These are phyloP conservation scores for Autographa pulchrina DNA, from an alignment of 2,888 invertebrate species.

Conservation along the genomic window DNA sequence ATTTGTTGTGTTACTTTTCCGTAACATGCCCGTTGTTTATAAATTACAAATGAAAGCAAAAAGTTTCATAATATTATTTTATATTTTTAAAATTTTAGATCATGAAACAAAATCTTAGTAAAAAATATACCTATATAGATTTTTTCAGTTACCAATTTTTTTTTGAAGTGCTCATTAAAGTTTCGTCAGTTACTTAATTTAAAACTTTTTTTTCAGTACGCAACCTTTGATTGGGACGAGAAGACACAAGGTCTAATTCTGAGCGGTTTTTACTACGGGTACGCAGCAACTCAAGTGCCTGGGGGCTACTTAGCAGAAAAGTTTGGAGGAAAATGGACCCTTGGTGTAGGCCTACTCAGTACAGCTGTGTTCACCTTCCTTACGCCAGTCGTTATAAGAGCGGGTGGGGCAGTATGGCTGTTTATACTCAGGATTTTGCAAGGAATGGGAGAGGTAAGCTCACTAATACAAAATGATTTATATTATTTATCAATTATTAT, in stretches of 20 bases:
- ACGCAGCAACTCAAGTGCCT: slow-evolving; percentile 95
- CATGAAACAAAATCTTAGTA: no score
- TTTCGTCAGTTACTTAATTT: neutral
- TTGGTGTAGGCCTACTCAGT: slow-evolving; percentile 94
- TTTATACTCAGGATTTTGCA: slow-evolving; percentile 91
- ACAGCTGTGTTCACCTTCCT: slow-evolving; percentile 95
- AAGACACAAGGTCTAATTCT: slow-evolving; percentile 93
- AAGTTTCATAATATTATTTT: no score
- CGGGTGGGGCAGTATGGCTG: slow-evolving; percentile 86
- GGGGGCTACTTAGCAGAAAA: slow-evolving; percentile 95
- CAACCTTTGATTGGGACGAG: slow-evolving; percentile 91
- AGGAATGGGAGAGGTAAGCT: slow-evolving; percentile 93
- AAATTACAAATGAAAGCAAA: no score
- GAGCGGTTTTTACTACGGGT: slow-evolving; percentile 96
- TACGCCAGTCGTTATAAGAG: slow-evolving; percentile 92
- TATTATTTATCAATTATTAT: neutral
- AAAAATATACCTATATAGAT: no score
- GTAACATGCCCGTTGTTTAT: no score
- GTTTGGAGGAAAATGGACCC: slow-evolving; percentile 95
- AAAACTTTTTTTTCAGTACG: slow-evolving; percentile 70
- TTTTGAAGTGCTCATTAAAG: neutral
- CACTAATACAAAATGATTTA: no score
- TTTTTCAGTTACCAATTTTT: no score
- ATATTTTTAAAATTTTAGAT: no score
- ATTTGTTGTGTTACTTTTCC: no score